A percentile compares a stretch with the other conserved stretches of the same genome.
phyloP scores from a whole-genome alignment of 2,888 invertebrate genomes.

The Tenodera sinensis region DNA sequence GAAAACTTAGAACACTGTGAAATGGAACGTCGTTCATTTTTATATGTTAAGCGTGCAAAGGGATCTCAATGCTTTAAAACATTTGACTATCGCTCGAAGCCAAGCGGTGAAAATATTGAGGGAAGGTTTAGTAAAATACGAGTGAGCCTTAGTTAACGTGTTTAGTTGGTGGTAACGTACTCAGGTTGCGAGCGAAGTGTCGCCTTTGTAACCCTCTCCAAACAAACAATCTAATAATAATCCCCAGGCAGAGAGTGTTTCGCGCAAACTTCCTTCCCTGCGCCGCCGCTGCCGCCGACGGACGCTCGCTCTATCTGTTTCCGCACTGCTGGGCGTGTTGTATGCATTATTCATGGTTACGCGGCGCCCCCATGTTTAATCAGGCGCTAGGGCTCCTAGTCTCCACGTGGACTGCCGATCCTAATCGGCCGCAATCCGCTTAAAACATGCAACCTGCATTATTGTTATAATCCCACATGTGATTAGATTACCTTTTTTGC shows the following conservation, averaged over 20 bases:
- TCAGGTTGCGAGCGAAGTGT: not conserved
- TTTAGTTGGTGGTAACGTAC: too few species aligned
- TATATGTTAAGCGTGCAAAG: too few species aligned
- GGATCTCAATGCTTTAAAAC: too few species aligned
- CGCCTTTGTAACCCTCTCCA: not conserved
- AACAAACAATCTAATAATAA: not conserved
- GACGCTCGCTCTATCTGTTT: constrained; percentile 1
- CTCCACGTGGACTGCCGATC: constrained; percentile 3
- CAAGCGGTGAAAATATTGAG: too few species aligned
- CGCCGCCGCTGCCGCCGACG: not conserved
- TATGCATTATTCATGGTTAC: constrained; percentile 12
- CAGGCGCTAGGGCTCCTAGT: not conserved
- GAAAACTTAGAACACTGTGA: too few species aligned
- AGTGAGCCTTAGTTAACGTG: too few species aligned
- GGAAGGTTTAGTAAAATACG: too few species aligned
- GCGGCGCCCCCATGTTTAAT: constrained; percentile 8
- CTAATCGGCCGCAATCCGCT: constrained; percentile 16
- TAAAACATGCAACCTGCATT: constrained; percentile 8
- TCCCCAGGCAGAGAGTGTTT: not conserved
- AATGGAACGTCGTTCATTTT: too few species aligned
- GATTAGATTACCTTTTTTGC: not conserved
- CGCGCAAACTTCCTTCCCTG: not conserved
- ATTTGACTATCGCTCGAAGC: too few species aligned
- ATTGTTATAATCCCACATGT: constrained; percentile 10
- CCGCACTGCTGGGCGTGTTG: constrained; percentile 1